These are phyloP conservation scores for Epinephelus coioides DNA, from an alignment of 2,797 vertebrate genomes.

Conservation along the genomic window DNA sequence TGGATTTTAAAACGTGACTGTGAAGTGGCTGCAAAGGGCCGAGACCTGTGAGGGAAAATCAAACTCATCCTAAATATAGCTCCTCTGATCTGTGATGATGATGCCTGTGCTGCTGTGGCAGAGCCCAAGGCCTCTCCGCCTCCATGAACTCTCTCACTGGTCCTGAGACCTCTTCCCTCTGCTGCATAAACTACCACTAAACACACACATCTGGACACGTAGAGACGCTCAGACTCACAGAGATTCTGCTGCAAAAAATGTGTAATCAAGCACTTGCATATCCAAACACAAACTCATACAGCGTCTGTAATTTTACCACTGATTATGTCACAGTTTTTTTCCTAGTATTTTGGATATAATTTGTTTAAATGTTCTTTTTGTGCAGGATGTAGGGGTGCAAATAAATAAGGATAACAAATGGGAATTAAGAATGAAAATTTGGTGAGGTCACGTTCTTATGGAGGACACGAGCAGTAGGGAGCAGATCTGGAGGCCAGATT, in stretches of 20 bases:
- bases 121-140: constrained; percentile 54
- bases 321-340: no score
- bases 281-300: neutral
- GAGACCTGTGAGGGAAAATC: constrained; percentile 62
- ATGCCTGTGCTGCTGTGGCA: constrained; percentile 56
- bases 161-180: constrained; percentile 52
- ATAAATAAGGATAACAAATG: neutral
- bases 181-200: constrained; percentile 25
- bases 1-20: constrained; percentile 21
- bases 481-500: no score
- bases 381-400: neutral
- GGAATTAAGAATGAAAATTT: neutral
- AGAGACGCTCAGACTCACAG: neutral
- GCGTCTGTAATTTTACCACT: neutral
- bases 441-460: neutral
- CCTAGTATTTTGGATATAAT: no score
- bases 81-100: constrained; percentile 60
- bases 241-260: neutral
- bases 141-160: constrained; percentile 58
- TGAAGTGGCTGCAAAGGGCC: constrained; percentile 39
- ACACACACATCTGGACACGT: neutral
- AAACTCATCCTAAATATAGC: constrained; percentile 71
- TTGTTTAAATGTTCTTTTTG: neutral
- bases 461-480: neutral
- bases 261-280: neutral